Conservation (phyloP, 2,797 vertebrate genomes). For the Vireo griseus region DNA sequence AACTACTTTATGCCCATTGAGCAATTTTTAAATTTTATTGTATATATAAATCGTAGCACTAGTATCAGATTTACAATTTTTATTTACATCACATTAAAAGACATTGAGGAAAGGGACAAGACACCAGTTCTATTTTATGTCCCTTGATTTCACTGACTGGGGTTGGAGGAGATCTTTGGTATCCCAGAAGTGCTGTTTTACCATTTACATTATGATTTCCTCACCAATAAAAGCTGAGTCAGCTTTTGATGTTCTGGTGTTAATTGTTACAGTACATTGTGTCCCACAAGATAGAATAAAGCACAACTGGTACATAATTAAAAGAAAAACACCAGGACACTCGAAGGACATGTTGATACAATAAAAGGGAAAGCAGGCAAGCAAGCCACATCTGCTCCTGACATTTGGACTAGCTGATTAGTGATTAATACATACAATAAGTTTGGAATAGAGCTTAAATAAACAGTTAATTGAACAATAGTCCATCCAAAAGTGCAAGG, state of each 20-base stretch:
- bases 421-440: neutral
- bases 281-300: conserved; percentile 6
- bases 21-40: neutral
- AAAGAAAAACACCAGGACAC: conserved; percentile 8
- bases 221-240: conserved; percentile 21
- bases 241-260: conserved; percentile 14
- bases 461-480: neutral
- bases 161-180: neutral
- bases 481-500: neutral
- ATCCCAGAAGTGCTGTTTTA: conserved; percentile 9
- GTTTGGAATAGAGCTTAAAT: neutral
- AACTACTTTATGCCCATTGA: neutral
- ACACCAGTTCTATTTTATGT: neutral
- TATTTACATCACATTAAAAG: neutral
- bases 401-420: neutral
- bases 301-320: conserved; percentile 7
- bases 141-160: neutral
- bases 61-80: neutral
- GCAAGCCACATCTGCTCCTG: neutral
- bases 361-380: neutral
- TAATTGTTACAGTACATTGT: conserved; percentile 17
- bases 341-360: neutral
- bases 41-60: neutral
- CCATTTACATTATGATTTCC: neutral
- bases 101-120: neutral